These are phyloP conservation scores for Psix sp. DNA, from an alignment of 1,140 invertebrate species.

Conservation along the genomic window DNA sequence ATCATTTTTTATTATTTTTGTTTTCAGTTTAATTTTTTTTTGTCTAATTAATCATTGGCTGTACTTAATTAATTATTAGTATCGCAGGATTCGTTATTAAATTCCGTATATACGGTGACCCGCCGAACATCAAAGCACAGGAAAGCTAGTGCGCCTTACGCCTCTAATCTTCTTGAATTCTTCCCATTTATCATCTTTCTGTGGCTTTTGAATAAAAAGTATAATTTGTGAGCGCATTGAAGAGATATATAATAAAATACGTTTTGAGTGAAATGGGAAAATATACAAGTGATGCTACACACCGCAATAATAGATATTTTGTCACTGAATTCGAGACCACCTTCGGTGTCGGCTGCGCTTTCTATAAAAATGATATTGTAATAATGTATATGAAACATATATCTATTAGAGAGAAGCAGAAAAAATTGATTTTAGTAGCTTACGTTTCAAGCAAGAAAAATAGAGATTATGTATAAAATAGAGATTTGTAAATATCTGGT, in stretches of 20 bases:
- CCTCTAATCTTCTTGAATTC: conserved; percentile 46
- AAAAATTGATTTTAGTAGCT: too few relatives aligned
- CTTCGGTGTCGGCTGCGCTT: conserved; percentile 23
- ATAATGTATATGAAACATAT: conserved; percentile 37
- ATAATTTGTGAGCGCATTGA: conserved; percentile 56
- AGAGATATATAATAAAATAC: conserved; percentile 47
- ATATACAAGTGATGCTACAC: conserved; percentile 37
- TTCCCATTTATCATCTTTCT: conserved; percentile 48
- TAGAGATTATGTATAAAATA: too few relatives aligned
- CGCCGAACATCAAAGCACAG: conserved; percentile 42
- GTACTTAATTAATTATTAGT: background rate
- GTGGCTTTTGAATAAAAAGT: conserved; percentile 46
- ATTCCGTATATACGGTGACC: conserved; percentile 18
- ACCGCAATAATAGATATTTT: conserved; percentile 56
- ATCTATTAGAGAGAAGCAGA: conserved; percentile 30
- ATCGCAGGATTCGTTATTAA: background rate
- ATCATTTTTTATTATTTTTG: too few relatives aligned
- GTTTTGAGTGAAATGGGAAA: conserved; percentile 38
- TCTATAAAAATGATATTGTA: conserved; percentile 54
- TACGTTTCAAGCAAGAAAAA: too few relatives aligned
- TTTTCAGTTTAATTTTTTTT: background rate
- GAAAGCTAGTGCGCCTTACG: conserved; percentile 28
- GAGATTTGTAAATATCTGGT: too few relatives aligned
- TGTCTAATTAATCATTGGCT: conserved; percentile 5
- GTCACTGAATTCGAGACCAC: conserved; percentile 51